Conservation (phyloP, 2,888 invertebrate genomes). For the Empis livida region DNA sequence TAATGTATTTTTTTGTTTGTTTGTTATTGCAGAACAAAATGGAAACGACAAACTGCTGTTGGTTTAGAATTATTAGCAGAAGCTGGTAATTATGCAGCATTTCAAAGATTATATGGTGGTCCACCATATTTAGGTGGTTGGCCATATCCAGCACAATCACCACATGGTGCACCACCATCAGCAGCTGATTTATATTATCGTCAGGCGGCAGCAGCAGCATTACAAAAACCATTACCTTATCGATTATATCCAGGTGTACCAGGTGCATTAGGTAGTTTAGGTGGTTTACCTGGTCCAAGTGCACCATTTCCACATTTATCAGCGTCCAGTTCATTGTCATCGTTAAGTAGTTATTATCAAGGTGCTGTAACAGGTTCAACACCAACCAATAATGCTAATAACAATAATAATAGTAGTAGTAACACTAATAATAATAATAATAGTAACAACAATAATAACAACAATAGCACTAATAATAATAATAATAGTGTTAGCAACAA, state of each 20-base stretch:
- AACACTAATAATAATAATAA: conserved; percentile 11
- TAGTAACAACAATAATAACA: conserved; percentile 13
- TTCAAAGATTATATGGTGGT: conserved; percentile 82
- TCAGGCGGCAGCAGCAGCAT: conserved; percentile 65
- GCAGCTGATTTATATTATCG: conserved; percentile 71
- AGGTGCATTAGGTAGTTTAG: conserved; percentile 24
- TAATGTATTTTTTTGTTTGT: conserved; percentile 6
- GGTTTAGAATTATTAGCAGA: conserved; percentile 93
- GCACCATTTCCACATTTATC: conserved; percentile 37
- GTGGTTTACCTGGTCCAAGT: conserved; percentile 30
- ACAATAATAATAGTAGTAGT: conserved; percentile 9
- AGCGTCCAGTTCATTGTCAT: conserved; percentile 51
- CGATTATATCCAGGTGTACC: conserved; percentile 36
- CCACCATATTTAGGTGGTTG: conserved; percentile 53
- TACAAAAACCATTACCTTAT: conserved; percentile 83
- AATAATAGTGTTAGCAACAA: conserved; percentile 12
- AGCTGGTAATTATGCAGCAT: conserved; percentile 96
- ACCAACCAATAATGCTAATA: conserved; percentile 11
- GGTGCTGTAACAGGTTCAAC: conserved; percentile 20
- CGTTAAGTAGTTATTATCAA: conserved; percentile 44
- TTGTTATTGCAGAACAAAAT: conserved; percentile 64
- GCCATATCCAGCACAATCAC: conserved; percentile 46
- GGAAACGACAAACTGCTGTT: conserved; percentile 98
- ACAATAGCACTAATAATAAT: conserved; percentile 7
- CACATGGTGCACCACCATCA: conserved; percentile 49